Conservation (phyloP, 37 sponge, comb jelly and placozoan species). For the Diacarnus erythraeanus region DNA sequence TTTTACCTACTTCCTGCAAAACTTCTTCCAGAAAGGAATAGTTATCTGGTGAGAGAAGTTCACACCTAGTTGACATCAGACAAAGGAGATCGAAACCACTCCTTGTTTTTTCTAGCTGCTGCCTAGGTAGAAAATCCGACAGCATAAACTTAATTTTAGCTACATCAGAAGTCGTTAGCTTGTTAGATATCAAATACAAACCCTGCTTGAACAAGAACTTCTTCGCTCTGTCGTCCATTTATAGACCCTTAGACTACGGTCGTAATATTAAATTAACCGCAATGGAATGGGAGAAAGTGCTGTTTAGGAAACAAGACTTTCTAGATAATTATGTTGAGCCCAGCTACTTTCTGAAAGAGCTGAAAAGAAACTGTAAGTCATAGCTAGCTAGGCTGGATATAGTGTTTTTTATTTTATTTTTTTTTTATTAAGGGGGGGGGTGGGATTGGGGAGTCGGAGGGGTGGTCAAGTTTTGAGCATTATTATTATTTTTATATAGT, state of each 20-base stretch:
- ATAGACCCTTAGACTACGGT: not conserved
- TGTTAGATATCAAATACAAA: not conserved
- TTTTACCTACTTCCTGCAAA: conserved; percentile 16
- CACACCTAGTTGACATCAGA: not conserved
- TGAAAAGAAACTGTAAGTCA: conserved; percentile 74
- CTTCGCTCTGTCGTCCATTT: not conserved
- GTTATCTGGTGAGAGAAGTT: conserved; percentile 4
- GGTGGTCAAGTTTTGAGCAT: conserved; percentile 1
- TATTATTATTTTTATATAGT: conserved; percentile 12
- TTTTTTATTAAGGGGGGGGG: too few relatives aligned
- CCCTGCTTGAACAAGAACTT: not conserved
- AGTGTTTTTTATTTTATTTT: too few relatives aligned
- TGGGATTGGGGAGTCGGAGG: too few relatives aligned
- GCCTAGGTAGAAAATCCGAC: conserved; percentile 6
- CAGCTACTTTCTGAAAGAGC: conserved; percentile 55
- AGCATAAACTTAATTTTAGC: conserved; percentile 18
- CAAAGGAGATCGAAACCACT: conserved; percentile 20
- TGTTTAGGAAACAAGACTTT: conserved; percentile 64
- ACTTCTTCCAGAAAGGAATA: conserved; percentile 33
- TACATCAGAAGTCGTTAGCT: conserved; percentile 1
- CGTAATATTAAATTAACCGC: too few relatives aligned
- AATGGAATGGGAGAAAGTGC: conserved; percentile 69
- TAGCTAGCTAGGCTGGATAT: conserved; percentile 35
- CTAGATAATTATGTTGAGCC: conserved; percentile 84
- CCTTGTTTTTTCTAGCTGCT: conserved; percentile 14